Evolutionary conservation across 2,113 vertebrate species (phyloP).

Genomic region (Stictonetta naevosa): DNA sequence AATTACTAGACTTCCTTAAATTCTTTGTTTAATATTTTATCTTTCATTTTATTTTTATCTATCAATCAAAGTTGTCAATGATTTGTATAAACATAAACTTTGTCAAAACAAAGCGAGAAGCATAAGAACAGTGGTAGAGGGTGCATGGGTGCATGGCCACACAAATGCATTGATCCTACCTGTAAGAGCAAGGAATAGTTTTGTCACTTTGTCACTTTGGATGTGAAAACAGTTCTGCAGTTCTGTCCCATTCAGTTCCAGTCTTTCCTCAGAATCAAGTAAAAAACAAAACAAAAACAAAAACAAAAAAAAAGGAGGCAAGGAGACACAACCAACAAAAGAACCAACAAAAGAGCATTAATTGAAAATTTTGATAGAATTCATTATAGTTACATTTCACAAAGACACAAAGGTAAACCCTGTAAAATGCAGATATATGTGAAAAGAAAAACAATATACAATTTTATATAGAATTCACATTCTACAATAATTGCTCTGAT

Average conservation of each 20-base stretch:
- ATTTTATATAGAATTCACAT: neutral
- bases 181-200: neutral
- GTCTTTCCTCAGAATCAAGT: neutral
- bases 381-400: neutral
- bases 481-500: neutral
- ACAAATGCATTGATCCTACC: neutral
- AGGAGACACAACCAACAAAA: neutral
- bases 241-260: neutral
- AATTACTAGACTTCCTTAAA: neutral
- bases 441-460: neutral
- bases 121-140: neutral
- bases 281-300: neutral
- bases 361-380: neutral
- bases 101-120: neutral
- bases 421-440: neutral
- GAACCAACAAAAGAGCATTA: neutral
- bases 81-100: too few species aligned
- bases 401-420: neutral
- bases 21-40: neutral
- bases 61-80: neutral
- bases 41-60: too few species aligned
- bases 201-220: neutral
- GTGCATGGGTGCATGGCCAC: neutral
- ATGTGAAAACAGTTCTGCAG: neutral
- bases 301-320: neutral